Base-by-base conservation (phyloP, 1,140 invertebrate species). In the Hylaeus volcanicus region DNA sequence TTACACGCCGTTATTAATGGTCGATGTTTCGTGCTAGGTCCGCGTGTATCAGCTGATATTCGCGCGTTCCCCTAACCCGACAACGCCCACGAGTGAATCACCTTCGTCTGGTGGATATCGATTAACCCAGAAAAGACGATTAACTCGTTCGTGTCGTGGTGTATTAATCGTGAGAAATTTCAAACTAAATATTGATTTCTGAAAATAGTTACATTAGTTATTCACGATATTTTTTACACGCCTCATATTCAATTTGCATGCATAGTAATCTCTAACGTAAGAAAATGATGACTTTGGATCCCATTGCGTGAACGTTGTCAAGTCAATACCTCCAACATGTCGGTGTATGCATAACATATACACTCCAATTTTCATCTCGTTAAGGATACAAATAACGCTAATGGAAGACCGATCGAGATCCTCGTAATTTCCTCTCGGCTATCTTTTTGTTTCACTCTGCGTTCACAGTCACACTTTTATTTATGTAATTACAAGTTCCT, bases 1-100 rank as follows among this genome's bases (percentile, higher is more conserved):
- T 84, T 84, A 75, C 61, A 63, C 56, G 58, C 51, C 81, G 56
- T 84, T 86, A 86, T 84, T 84, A 84, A 86, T 84, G 79, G 65
- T 39, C 75, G 70, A 84, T 86, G 71, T 74, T 74, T 81, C 48
- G 71, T 64, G 71, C 75, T 70, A 73, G 72, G 26, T 37, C 41
- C 15, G 53, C 39, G 60, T 6, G 55, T 77, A 39, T 68, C 55
- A 37, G 41, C 12, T 53, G 48, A 58, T 74, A 83, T 80, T 58
- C 56, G 14, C 65, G 60, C 48, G 53, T 83, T 58, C 15, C 15
- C 81, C 65, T 81, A 81, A 63, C 64, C 43, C 75, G 58, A 43
- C 45, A 75, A 81, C 77, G 77, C 77, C 81, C 71, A 82, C 55
- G 71, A 53, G n/a, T 6, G 51, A 58, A 55, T 15, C 64, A 63